Evolutionary conservation across 2,888 invertebrate species (phyloP).

Genomic region (Xiphydria camelus): DNA sequence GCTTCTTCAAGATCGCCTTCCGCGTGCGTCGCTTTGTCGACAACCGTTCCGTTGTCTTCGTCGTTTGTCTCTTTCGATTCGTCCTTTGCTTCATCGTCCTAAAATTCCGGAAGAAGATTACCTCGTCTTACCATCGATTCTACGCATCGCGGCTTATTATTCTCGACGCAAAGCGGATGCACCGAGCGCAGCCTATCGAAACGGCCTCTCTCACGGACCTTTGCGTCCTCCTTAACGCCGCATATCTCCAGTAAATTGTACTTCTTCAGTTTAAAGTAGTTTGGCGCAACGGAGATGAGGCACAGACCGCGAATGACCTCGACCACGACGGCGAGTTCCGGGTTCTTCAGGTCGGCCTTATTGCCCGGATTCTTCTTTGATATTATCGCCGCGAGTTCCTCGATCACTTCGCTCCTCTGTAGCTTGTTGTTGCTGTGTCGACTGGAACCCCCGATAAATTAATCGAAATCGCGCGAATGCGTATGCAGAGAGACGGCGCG

Average conservation of each 20-base stretch:
- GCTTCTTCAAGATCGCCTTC: constrained; percentile 2
- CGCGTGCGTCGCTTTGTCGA: too few relatives aligned
- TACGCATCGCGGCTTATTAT: too few relatives aligned
- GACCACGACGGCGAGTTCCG: constrained; percentile 77
- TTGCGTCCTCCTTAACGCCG: constrained; percentile 24
- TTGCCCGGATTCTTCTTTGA: constrained; percentile 70
- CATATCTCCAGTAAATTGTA: constrained; percentile 77
- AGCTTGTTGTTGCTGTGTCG: constrained; percentile 77
- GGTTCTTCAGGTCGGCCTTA: constrained; percentile 77
- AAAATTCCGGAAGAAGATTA: too few relatives aligned
- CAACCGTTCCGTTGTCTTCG: too few relatives aligned
- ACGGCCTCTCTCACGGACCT: background rate
- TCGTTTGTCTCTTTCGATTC: too few relatives aligned
- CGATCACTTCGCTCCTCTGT: constrained; percentile 72
- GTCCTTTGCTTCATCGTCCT: too few relatives aligned
- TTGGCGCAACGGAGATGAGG: constrained; percentile 77
- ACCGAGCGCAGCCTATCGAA: too few relatives aligned
- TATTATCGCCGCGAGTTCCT: constrained; percentile 73
- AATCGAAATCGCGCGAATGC: too few relatives aligned
- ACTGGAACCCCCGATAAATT: constrained; percentile 45
- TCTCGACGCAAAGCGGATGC: too few relatives aligned
- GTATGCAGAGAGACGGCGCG: too few relatives aligned
- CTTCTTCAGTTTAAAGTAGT: constrained; percentile 79
- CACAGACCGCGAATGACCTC: constrained; percentile 83
- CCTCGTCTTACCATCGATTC: too few relatives aligned